Conservation (phyloP, 1,140 invertebrate genomes). For the Helicoverpa armigera region DNA sequence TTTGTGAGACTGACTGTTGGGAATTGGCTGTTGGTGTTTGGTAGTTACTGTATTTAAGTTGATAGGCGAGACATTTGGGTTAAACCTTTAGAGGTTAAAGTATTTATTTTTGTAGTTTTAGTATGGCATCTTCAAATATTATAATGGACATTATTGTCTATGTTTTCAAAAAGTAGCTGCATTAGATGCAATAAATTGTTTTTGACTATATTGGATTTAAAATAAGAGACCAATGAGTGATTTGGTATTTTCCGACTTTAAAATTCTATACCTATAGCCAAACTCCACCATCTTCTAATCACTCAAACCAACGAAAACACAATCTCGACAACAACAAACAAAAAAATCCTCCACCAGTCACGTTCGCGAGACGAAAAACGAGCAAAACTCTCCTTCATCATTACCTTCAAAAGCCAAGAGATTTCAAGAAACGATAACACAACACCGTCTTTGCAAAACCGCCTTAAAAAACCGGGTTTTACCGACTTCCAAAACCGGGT, state of each 20-base stretch:
- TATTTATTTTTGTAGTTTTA: too few species aligned
- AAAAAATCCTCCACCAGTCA: constrained; percentile 23
- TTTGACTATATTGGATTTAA: too few species aligned
- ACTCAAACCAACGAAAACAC: background rate
- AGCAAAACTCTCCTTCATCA: constrained; percentile 37
- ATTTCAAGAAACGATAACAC: constrained; percentile 37
- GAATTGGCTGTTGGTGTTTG: background rate
- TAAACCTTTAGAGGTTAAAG: too few species aligned
- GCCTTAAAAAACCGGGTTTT: constrained; percentile 4
- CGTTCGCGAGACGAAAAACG: constrained; percentile 42
- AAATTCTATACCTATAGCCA: background rate
- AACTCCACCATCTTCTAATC: background rate
- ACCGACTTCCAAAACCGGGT: constrained; percentile 11
- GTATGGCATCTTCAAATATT: too few species aligned
- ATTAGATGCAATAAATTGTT: too few species aligned
- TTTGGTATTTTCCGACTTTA: too few species aligned
- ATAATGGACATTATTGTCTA: too few species aligned
- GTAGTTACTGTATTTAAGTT: background rate
- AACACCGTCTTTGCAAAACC: constrained; percentile 11
- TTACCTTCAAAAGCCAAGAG: constrained; percentile 44
- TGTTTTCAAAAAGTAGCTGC: too few species aligned
- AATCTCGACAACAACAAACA: constrained; percentile 21
- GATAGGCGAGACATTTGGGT: too few species aligned
- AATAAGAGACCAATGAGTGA: too few species aligned
- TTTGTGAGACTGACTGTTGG: background rate